phyloP scores from a whole-genome alignment of 2,797 vertebrate species.

The Leptatherina wallacei region DNA sequence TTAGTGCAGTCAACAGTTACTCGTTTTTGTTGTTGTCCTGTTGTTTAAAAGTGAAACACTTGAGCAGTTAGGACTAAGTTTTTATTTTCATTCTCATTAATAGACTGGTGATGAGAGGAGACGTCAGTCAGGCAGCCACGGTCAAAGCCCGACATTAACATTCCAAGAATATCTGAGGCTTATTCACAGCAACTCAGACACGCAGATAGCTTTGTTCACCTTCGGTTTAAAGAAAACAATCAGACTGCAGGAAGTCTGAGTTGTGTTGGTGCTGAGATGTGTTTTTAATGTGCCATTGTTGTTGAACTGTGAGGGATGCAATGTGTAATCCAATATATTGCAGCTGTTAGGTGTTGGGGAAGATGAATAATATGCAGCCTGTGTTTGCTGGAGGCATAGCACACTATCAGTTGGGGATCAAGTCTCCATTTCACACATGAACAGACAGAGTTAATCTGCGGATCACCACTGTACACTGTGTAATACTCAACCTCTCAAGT shows the following conservation, averaged over 20 bases:
- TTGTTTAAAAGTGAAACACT: conserved; percentile 23
- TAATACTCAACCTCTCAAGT: conserved; percentile 59
- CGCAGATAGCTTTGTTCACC: conserved; percentile 63
- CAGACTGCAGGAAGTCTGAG: conserved; percentile 25
- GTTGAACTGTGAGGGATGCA: conserved; percentile 54
- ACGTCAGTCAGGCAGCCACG: conserved; percentile 55
- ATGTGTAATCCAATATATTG: conserved; percentile 77
- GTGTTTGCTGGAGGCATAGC: conserved; percentile 77
- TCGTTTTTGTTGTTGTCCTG: not conserved
- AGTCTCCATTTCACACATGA: conserved; percentile 88
- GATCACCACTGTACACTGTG: conserved; percentile 80
- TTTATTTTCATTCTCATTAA: conserved; percentile 70
- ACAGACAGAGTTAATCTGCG: conserved; percentile 84
- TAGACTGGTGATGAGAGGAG: conserved; percentile 57
- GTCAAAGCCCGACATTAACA: conserved; percentile 79
- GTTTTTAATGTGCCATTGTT: conserved; percentile 69
- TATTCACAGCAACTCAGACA: conserved; percentile 61
- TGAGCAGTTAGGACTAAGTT: conserved; percentile 20
- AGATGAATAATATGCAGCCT: conserved; percentile 67
- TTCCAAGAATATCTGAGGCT: conserved; percentile 77
- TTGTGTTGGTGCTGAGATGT: conserved; percentile 57
- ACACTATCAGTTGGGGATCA: conserved; percentile 82
- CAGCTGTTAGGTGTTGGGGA: conserved; percentile 70
- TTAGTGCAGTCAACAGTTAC: conserved; percentile 20
- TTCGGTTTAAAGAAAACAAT: conserved; percentile 50